These are phyloP conservation scores for Ophioninae sp. DNA, from an alignment of 2,888 invertebrate genomes.

Conservation along the genomic window DNA sequence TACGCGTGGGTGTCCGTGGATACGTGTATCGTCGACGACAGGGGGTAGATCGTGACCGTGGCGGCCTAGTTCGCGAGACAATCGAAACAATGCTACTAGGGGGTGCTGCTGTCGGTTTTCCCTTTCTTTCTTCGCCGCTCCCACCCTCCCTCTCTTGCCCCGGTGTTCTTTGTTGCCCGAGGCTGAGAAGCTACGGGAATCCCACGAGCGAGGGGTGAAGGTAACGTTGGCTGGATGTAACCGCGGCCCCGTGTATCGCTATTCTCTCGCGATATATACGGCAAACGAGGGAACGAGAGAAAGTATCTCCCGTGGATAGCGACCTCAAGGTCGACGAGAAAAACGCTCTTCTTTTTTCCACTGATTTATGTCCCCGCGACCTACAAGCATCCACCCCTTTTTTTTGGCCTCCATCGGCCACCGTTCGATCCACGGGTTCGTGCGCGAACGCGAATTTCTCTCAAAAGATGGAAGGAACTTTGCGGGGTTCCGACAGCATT, in stretches of 20 bases:
- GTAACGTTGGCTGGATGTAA: constrained; percentile 14
- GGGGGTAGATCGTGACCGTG: constrained; percentile 67
- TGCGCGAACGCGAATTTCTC: background rate
- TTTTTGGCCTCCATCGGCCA: background rate
- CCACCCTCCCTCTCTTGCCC: constrained; percentile 4
- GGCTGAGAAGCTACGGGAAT: constrained; percentile 47
- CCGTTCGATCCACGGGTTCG: background rate
- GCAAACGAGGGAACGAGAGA: constrained; percentile 56
- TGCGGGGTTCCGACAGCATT: background rate
- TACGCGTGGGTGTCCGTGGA: background rate
- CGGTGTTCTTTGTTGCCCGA: constrained; percentile 33
- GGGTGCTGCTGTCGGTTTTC: constrained; percentile 44
- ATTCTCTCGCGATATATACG: constrained; percentile 1
- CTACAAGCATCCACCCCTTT: background rate
- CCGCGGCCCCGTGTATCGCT: constrained; percentile 27
- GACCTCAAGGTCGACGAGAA: constrained; percentile 69
- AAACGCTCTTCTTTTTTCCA: constrained; percentile 22
- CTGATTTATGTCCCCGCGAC: constrained; percentile 4
- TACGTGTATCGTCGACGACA: constrained; percentile 58
- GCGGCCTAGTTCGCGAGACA: constrained; percentile 76
- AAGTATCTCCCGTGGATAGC: constrained; percentile 61
- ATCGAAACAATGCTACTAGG: constrained; percentile 69
- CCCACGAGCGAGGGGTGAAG: constrained; percentile 25
- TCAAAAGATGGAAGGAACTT: background rate
- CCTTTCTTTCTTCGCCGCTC: background rate